phyloP scores from a whole-genome alignment of 2,113 vertebrate species.

The Erpornis zantholeuca region DNA sequence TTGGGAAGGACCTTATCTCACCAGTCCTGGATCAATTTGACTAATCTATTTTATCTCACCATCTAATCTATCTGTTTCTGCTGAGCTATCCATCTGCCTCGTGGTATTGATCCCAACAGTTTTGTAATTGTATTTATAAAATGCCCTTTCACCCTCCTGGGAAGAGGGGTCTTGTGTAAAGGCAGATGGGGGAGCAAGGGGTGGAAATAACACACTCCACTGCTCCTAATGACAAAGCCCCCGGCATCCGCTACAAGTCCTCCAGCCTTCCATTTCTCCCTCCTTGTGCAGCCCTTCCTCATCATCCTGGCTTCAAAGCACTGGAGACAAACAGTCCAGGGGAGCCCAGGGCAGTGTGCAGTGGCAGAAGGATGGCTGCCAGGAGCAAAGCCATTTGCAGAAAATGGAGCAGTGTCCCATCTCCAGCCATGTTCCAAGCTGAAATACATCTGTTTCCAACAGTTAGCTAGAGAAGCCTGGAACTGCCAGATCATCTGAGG shows the following conservation, averaged over 20 bases:
- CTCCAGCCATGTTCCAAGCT: not conserved
- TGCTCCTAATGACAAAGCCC: not conserved
- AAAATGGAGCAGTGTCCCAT: not conserved
- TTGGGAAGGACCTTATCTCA: not conserved
- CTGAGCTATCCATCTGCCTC: conserved; percentile 7
- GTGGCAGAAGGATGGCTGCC: not conserved
- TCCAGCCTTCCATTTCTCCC: not conserved
- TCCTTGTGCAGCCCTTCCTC: not conserved
- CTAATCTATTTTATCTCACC: conserved; percentile 38
- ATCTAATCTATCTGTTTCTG: conserved; percentile 44
- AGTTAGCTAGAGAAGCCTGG: not conserved
- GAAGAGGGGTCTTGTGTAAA: not conserved
- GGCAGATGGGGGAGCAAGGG: not conserved
- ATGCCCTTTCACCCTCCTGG: conserved; percentile 26
- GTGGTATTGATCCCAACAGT: not conserved
- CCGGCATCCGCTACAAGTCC: fast-evolving
- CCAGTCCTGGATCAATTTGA: not conserved
- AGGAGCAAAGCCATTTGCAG: not conserved
- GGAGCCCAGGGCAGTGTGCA: fast-evolving
- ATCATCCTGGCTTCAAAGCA: fast-evolving
- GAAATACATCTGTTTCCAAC: not conserved
- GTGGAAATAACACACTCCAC: not conserved
- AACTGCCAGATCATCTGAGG: not conserved
- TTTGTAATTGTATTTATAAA: conserved; percentile 53
- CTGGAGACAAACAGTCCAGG: not conserved